Evolutionary conservation across 2,113 vertebrate genomes (phyloP).

Genomic region (Pseudopodoces humilis): DNA sequence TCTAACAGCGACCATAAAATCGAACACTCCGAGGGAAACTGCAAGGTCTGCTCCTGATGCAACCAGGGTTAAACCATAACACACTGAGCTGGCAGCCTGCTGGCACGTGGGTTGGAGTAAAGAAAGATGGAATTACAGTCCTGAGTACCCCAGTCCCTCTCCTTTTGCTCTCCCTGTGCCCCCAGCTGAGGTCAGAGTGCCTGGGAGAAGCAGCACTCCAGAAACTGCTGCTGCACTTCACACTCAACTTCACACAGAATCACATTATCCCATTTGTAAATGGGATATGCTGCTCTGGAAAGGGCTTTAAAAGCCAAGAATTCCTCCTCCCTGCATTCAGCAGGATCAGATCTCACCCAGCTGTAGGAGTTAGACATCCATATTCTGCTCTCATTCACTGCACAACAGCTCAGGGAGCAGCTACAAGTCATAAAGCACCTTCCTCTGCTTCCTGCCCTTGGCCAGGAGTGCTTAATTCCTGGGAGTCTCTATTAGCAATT

Average conservation of each 20-base stretch:
- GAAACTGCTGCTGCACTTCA: neutral
- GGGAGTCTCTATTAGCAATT: neutral
- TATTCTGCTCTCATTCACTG: neutral
- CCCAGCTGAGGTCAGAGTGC: rapidly evolving
- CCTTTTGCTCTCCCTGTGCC: neutral
- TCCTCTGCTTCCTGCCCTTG: neutral
- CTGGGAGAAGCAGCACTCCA: neutral
- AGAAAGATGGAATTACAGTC: neutral
- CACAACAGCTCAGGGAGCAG: neutral
- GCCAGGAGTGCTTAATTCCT: neutral
- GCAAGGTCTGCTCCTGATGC: neutral
- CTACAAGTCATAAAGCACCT: neutral
- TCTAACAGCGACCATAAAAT: neutral
- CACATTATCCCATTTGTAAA: neutral
- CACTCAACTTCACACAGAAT: neutral
- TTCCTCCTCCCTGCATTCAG: neutral
- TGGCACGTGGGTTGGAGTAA: neutral
- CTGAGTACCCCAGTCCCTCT: neutral
- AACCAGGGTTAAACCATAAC: rapidly evolving
- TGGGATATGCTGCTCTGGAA: neutral
- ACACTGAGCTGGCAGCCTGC: neutral
- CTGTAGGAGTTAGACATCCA: neutral
- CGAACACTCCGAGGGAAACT: neutral
- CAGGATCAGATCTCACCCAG: neutral
- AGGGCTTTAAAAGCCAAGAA: neutral